These are phyloP conservation scores for Synanceia verrucosa DNA, from an alignment of 2,797 vertebrate species.

Conservation along the genomic window DNA sequence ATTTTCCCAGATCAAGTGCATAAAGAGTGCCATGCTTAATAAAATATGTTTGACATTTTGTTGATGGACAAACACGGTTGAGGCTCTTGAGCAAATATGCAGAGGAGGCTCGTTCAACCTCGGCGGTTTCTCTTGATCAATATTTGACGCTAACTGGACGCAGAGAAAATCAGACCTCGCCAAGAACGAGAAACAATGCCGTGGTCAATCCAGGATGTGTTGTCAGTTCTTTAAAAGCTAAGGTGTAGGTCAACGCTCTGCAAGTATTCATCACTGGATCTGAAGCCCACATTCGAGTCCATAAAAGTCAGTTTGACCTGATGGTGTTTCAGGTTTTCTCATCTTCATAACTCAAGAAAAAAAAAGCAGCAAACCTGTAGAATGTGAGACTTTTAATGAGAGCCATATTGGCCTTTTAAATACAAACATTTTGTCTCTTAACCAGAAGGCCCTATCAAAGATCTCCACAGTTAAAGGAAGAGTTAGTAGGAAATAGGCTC, in stretches of 20 bases:
- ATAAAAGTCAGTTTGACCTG: slow-evolving; percentile 13
- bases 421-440: slow-evolving; percentile 9
- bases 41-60: slow-evolving; percentile 63
- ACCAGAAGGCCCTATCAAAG: neutral
- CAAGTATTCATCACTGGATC: slow-evolving; percentile 3
- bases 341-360: slow-evolving; percentile 25
- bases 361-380: slow-evolving; percentile 5
- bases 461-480: neutral
- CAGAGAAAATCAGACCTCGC: slow-evolving; percentile 13
- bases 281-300: neutral
- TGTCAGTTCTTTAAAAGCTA: slow-evolving; percentile 28
- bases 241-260: slow-evolving; percentile 6
- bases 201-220: slow-evolving; percentile 23
- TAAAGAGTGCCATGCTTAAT: slow-evolving; percentile 31
- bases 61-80: slow-evolving; percentile 59
- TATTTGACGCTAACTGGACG: slow-evolving; percentile 9
- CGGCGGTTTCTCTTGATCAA: slow-evolving; percentile 51
- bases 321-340: slow-evolving; percentile 22
- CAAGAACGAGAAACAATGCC: slow-evolving; percentile 33
- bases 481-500: neutral
- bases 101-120: slow-evolving; percentile 23
- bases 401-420: neutral
- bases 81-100: slow-evolving; percentile 61
- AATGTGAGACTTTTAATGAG: neutral
- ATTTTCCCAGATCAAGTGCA: slow-evolving; percentile 27